Base-by-base conservation (phyloP, 2,888 invertebrate genomes). In the Drosophila recens region DNA sequence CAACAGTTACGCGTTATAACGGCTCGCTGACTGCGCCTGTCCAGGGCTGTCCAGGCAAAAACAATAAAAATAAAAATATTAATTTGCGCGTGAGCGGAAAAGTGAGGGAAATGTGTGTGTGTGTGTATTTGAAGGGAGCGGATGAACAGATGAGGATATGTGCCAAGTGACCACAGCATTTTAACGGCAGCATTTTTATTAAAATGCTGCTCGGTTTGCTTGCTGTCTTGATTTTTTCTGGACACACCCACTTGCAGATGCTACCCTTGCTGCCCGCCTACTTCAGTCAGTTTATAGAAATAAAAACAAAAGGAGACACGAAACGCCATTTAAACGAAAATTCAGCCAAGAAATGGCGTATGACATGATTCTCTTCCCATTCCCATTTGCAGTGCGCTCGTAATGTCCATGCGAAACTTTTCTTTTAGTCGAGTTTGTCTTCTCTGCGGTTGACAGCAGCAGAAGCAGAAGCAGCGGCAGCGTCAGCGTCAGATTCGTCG, bases 11-110 rank as follows among this genome's bases (percentile, higher is more conserved):
- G 82, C 81, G 74, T 79, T 80, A 74, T 70, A 81, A 66, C 65
- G 68, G 64, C 59, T 76, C 57, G 53, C 67, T 67, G 67, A 65
- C 71, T 77, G 78, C 70, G 69, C 61, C 59, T 67, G 67, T 53
- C 62, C 70, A 51, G 63, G 43, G 59, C 54, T 64, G 51, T 57
- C 67, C 72, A 49, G 58, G 45, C 48, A 62, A 73, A 79, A 75
- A 79, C 79, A 85, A 87, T 82, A 82, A 87, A 78, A 87, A 87
- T 78, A 78, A 71, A 64, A 58, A 82, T 84, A 84, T 87, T 87
- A 78, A 84, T 84, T 82, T 85, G 80, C 64, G 57, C 72, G 61
- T 56, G 64, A 45, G 63, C 48, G 63, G 45, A 27, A 27, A 46
- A 33, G n/a, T 59, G 48, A 46, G 57, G 17, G n/a, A 38, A 42